Evolutionary conservation across 1,140 invertebrate genomes (phyloP), one percentile per base, ranked within the genome.

Genomic region (Fopius arisanus): DNA sequence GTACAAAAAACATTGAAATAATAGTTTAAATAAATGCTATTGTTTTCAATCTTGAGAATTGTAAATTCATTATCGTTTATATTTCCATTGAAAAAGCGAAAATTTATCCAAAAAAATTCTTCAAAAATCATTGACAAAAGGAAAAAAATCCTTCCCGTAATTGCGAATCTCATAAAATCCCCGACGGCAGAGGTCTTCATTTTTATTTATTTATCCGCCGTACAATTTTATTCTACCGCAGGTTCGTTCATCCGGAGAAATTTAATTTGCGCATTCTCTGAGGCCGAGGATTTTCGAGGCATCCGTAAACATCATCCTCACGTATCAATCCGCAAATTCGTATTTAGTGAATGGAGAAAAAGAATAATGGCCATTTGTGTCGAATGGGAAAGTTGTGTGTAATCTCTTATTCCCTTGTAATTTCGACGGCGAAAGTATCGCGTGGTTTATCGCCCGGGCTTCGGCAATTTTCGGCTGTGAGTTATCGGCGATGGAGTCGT

Each of bases 371-470:
- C 3, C 54, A 59, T 59, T 59, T 59, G 23, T 59, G 23, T 16
- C 43, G n/a, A n/a, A 59, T 26, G 19, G 23, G 54, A 59, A 59
- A 59, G 23, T 59, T 2, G 21, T 26, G 41, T 43, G 48, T 59
- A 23, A 59, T 59, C 26, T 26, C 19, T 7, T 26, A 59, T 26
- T 23, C 43, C 54, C 54, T 59, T 59, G 19, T 59, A 59, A 59
- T 59, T 59, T 59, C 19, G 23, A 26, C 23, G 54, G 54, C 54
- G 54, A 59, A 59, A 59, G 54, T 59, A 59, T 59, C 23, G 23
- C 5, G 54, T 59, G 23, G 5, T 59, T 59, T 59, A 59, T 28
- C 23, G 19, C 21, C 1, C 19, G 7, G 23, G 1, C 6, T 59
- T 59, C 43, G 14, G 3, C 7, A 7, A 26, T 23, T 23, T 26